These are phyloP conservation scores for Eleginops maclovinus DNA, from an alignment of 2,113 vertebrate species.

Conservation along the genomic window DNA sequence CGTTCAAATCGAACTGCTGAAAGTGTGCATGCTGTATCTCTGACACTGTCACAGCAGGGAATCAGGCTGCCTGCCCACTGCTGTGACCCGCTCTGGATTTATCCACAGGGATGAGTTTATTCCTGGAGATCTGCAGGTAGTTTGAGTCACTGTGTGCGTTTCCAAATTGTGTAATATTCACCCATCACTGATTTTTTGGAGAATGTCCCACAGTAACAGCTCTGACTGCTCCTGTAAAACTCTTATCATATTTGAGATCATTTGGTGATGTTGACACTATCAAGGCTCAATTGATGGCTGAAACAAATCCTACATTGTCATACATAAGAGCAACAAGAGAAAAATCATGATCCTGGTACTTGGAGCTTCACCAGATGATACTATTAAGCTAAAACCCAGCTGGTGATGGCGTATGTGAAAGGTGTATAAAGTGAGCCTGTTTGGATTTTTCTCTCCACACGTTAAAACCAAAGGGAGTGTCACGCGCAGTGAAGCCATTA, in stretches of 20 bases:
- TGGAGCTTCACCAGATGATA: too few species aligned
- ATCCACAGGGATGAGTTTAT: neutral
- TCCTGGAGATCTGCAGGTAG: slow-evolving; percentile 6
- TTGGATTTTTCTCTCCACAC: neutral
- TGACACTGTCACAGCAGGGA: neutral
- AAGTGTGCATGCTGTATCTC: neutral
- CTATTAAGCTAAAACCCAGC: neutral
- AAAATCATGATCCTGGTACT: too few species aligned
- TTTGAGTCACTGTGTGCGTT: slow-evolving; percentile 4
- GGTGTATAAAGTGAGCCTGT: neutral
- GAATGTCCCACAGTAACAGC: neutral
- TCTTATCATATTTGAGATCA: slow-evolving; percentile 36
- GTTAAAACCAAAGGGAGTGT: slow-evolving; percentile 40
- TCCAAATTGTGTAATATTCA: slow-evolving; percentile 1
- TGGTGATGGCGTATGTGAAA: too few species aligned
- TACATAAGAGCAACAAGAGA: too few species aligned
- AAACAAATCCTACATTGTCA: neutral
- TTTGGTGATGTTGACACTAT: neutral
- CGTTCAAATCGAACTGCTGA: neutral
- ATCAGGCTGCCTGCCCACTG: neutral
- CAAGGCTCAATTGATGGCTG: neutral
- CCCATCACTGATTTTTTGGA: neutral
- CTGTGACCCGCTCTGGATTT: slow-evolving; percentile 11
- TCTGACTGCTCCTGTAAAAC: slow-evolving; percentile 12
- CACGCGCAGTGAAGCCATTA: neutral